Conservation (phyloP, 2,113 vertebrate genomes). For the Halcyon senegalensis region DNA sequence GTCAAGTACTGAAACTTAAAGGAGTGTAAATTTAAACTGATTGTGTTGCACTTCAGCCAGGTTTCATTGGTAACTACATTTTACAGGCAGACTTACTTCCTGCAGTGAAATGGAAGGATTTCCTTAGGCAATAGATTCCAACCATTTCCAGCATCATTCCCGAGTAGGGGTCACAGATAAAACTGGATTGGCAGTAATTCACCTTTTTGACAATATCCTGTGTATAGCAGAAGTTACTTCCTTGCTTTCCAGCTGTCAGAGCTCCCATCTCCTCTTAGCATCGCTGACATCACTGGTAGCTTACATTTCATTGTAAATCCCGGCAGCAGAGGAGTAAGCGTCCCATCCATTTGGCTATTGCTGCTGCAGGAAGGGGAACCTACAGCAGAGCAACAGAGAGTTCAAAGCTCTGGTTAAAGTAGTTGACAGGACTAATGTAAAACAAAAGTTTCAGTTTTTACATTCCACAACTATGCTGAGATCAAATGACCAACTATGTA, state of each 20-base stretch:
- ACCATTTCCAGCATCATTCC: background rate
- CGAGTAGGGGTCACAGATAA: background rate
- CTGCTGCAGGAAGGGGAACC: background rate
- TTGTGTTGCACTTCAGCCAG: background rate
- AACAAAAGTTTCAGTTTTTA: background rate
- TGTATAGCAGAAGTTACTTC: background rate
- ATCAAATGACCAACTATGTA: background rate
- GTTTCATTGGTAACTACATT: background rate
- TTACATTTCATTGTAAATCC: background rate
- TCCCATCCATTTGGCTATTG: rapidly evolving
- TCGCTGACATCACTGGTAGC: background rate
- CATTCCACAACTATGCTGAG: background rate
- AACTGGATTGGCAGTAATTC: background rate
- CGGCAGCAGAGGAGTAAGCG: background rate
- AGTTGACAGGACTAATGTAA: background rate
- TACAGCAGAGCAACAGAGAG: background rate
- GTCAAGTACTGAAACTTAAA: background rate
- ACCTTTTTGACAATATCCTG: background rate
- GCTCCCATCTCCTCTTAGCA: background rate
- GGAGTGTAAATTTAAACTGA: background rate
- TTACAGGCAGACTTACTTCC: background rate
- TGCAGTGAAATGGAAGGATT: background rate
- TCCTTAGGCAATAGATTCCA: background rate
- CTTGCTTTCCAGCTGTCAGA: background rate
- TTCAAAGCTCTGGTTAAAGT: background rate